Base-by-base conservation (phyloP, 2,113 vertebrate species). In the Eptesicus fuscus region DNA sequence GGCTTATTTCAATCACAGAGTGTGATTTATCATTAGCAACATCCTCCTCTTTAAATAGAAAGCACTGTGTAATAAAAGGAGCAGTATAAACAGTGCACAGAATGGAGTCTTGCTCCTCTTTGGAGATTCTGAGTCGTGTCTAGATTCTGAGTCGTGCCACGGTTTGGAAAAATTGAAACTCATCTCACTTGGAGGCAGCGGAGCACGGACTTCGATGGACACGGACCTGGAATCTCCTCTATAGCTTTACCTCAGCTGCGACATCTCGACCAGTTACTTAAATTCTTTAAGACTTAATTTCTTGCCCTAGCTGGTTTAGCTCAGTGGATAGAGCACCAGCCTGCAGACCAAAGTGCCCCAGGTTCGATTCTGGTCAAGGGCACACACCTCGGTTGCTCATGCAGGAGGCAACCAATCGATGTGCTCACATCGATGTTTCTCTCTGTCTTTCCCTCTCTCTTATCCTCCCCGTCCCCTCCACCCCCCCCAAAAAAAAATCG, bases 11-110 rank as follows among this genome's bases (percentile, higher is more conserved):
- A 96, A 70, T 37, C 80, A 76, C 59, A 93, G 37, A 61, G n/a
- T 82, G 22, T 65, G 83, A 94, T 90, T 97, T 93, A 96, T 96
- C 92, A 78, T 83, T 88, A 82, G 53, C 77, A 65, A n/a, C 70
- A 79, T 77, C 91, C 51, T 88, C 67, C 25, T 80, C 23, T 77
- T 61, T 47, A 96, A 92, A 73, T 87, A 83, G 91, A 91, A 94
- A 63, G 37, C 49, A 65, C 79, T 61, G 23, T 42, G 37, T 61
- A 82, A 83, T 78, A 94, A 83, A 9, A 63, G 23, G 4, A 96
- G 59, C 49, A 80, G n/a, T n/a, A 94, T 85, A 93, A 85, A 78
- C 40, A 42, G 40, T 67, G 2, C 56, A 76, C 4, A 85, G 69
- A 61, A 90, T 14, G 59, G 65, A 95, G 90, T 82, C 12, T 0